Percentiles rank a stretch among this genome's conserved stretches.
These are phyloP conservation scores for Hephaestus fuliginosus DNA, from an alignment of 2,797 vertebrate genomes.

Conservation along the genomic window DNA sequence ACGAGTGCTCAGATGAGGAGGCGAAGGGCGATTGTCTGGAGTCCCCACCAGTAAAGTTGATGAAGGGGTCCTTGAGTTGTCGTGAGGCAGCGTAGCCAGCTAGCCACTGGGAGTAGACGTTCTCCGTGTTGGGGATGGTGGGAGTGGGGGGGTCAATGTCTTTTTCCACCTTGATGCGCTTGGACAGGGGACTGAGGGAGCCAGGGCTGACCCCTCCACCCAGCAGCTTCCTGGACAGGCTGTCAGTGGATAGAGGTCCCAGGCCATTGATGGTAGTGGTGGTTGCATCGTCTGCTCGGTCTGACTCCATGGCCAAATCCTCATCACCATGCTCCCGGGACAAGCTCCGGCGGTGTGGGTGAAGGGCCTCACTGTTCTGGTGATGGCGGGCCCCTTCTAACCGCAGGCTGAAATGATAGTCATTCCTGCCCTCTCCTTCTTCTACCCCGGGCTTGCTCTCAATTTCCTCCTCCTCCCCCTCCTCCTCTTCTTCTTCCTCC, in stretches of 20 bases:
- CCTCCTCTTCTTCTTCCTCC: conserved; percentile 92
- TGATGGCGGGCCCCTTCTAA: conserved; percentile 96
- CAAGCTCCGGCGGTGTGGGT: conserved; percentile 75
- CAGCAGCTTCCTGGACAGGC: conserved; percentile 93
- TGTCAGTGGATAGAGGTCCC: conserved; percentile 90
- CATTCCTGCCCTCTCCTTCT: conserved; percentile 85
- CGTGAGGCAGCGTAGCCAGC: conserved; percentile 96
- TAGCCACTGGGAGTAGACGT: conserved; percentile 98
- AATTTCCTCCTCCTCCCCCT: conserved; percentile 91
- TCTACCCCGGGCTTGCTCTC: conserved; percentile 85
- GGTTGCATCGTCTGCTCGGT: conserved; percentile 87
- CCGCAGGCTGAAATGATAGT: conserved; percentile 93
- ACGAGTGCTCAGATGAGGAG: conserved; percentile 98
- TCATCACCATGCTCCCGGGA: conserved; percentile 91
- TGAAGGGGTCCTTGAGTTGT: conserved; percentile 98
- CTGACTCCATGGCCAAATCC: conserved; percentile 91
- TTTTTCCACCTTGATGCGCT: conserved; percentile 98
- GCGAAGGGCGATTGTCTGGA: conserved; percentile 99
- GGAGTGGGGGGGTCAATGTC: conserved; percentile 93
- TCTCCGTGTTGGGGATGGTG: conserved; percentile 96
- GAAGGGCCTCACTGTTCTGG: conserved; percentile 93
- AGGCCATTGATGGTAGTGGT: conserved; percentile 89
- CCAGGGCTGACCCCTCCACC: conserved; percentile 89
- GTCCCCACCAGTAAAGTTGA: conserved; percentile 92
- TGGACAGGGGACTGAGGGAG: conserved; percentile 94